Evolutionary conservation across 1,140 invertebrate species (phyloP).

Genomic region (Drosophila mojavensis): DNA sequence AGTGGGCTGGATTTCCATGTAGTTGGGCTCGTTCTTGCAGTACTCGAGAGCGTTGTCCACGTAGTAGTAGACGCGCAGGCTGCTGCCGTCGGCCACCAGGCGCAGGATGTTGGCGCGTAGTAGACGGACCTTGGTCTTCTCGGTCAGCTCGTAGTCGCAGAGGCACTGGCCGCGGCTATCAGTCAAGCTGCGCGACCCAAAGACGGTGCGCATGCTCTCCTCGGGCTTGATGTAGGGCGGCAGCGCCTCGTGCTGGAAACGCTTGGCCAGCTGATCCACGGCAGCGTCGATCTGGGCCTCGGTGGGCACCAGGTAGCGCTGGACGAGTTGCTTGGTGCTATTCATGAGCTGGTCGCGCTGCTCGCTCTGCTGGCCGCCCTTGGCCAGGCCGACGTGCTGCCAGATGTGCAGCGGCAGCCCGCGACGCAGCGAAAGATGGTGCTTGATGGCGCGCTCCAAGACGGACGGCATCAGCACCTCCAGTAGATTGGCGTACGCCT

Average conservation of each 20-base stretch:
- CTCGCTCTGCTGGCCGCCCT: constrained; percentile 85
- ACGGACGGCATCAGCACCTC: constrained; percentile 92
- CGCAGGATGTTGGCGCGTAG: constrained; percentile 89
- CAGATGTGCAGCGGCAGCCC: constrained; percentile 93
- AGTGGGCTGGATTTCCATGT: constrained; percentile 89
- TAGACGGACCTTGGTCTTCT: constrained; percentile 89
- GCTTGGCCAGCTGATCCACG: constrained; percentile 93
- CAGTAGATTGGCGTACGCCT: constrained; percentile 94
- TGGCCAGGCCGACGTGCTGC: constrained; percentile 89
- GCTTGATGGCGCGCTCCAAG: constrained; percentile 88
- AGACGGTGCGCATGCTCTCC: constrained; percentile 89
- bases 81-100: constrained; percentile 88
- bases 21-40: constrained; percentile 92
- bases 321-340: constrained; percentile 85
- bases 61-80: constrained; percentile 90
- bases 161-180: constrained; percentile 86
- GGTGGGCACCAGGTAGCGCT: constrained; percentile 40
- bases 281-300: constrained; percentile 91
- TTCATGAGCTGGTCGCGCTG: constrained; percentile 86
- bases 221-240: constrained; percentile 89
- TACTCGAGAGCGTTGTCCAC: constrained; percentile 93
- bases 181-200: constrained; percentile 89
- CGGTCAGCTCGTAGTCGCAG: constrained; percentile 88
- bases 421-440: constrained; percentile 89
- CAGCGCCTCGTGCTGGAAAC: constrained; percentile 93